Evolutionary conservation across 1,140 invertebrate species (phyloP).

Genomic region (Lepidurus couesii): DNA sequence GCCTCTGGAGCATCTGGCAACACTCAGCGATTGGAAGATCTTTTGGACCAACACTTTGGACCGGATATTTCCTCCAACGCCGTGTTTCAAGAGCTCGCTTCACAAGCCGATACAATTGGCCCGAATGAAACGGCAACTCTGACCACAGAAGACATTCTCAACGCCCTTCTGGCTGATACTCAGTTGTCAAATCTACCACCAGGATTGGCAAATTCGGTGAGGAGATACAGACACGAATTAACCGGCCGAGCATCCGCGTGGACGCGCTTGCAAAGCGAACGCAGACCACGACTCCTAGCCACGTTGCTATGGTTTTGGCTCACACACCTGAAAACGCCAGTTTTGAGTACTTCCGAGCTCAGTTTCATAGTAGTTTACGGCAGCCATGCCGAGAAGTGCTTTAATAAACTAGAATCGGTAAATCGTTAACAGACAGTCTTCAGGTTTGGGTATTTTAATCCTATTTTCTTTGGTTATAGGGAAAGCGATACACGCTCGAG

Average conservation of each 20-base stretch:
- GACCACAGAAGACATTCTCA: constrained; percentile 45
- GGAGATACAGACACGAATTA: constrained; percentile 56
- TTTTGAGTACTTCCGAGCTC: constrained; percentile 60
- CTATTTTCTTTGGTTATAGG: constrained; percentile 47
- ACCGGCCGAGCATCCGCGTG: constrained; percentile 62
- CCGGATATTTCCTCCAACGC: constrained; percentile 33
- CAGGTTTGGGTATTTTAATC: constrained; percentile 12
- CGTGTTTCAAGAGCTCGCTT: constrained; percentile 34
- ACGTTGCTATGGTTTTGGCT: constrained; percentile 64
- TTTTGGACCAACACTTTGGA: constrained; percentile 24
- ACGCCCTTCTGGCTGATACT: constrained; percentile 51
- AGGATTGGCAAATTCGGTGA: constrained; percentile 49
- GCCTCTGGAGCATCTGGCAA: not conserved
- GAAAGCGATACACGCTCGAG: constrained; percentile 59
- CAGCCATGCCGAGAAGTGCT: constrained; percentile 48
- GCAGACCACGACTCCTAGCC: constrained; percentile 54
- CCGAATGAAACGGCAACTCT: constrained; percentile 31
- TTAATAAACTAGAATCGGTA: constrained; percentile 58
- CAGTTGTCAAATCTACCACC: constrained; percentile 47
- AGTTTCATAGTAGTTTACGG: constrained; percentile 57
- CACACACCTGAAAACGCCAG: constrained; percentile 59
- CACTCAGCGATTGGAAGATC: not conserved
- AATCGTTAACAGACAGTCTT: constrained; percentile 35
- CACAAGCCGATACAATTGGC: constrained; percentile 33
- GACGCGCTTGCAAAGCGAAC: constrained; percentile 58